Conservation (phyloP, 2,888 invertebrate species). For the Pantelozetes paolii region DNA sequence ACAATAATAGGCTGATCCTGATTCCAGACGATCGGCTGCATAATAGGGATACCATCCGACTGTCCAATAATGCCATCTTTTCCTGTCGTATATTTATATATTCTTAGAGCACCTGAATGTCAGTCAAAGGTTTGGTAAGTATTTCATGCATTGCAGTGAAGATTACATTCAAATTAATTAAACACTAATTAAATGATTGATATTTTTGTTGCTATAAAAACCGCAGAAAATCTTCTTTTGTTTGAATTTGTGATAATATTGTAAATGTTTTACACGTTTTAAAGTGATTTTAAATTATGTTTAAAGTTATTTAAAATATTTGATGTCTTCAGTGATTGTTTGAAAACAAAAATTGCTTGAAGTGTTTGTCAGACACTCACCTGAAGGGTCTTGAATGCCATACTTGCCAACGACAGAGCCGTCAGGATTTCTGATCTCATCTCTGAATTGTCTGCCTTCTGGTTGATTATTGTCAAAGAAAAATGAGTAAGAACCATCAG, state of each 20-base stretch:
- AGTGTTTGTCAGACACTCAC: not conserved
- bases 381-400: constrained; percentile 45
- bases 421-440: constrained; percentile 46
- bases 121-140: not conserved
- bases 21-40: constrained; percentile 10
- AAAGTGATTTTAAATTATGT: too few species aligned
- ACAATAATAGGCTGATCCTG: not conserved
- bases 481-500: constrained; percentile 24
- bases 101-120: constrained; percentile 38
- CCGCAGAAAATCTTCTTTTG: too few species aligned
- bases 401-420: constrained; percentile 47
- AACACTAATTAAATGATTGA: too few species aligned
- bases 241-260: too few species aligned
- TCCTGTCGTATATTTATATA: constrained; percentile 48
- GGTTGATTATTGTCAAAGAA: constrained; percentile 40
- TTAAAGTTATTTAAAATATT: too few species aligned
- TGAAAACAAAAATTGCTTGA: too few species aligned
- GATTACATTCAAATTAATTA: too few species aligned
- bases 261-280: not conserved
- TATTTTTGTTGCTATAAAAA: too few species aligned
- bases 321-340: too few species aligned
- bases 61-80: constrained; percentile 47
- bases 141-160: too few species aligned
- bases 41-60: constrained; percentile 37
- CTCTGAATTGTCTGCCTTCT: constrained; percentile 47